These are phyloP conservation scores for Teleogryllus oceanicus DNA, from an alignment of 2,888 invertebrate genomes.

Conservation along the genomic window DNA sequence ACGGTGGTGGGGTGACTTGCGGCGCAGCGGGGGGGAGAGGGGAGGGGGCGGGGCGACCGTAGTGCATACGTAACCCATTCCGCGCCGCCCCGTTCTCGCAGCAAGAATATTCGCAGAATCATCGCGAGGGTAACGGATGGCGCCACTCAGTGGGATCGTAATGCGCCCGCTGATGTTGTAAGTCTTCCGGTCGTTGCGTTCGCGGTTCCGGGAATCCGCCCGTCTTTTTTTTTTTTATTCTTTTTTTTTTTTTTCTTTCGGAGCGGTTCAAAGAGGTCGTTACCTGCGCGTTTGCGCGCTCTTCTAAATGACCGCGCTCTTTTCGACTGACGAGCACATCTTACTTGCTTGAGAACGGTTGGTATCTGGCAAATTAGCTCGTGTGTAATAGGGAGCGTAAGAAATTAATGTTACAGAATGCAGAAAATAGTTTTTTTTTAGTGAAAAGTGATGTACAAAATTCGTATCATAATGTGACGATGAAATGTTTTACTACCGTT, in stretches of 20 bases:
- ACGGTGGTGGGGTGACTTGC: background rate
- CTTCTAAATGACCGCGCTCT: no score
- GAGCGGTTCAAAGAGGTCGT: background rate
- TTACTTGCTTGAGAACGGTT: no score
- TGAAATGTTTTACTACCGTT: no score
- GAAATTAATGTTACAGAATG: no score
- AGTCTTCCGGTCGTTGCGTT: background rate
- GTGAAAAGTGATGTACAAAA: no score
- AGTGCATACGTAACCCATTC: background rate
- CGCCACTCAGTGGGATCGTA: background rate
- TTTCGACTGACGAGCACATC: no score
- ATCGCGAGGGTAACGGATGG: background rate
- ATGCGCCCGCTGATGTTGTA: background rate
- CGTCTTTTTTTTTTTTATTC: background rate
- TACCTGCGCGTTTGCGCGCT: background rate
- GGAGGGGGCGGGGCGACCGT: background rate
- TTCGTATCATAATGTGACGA: no score
- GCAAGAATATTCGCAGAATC: constrained; percentile 6
- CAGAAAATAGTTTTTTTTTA: no score
- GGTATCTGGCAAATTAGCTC: no score
- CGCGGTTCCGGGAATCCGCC: background rate
- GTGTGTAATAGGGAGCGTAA: no score
- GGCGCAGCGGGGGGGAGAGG: background rate
- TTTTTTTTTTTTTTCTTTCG: background rate
- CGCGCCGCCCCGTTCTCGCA: background rate